phyloP scores from a whole-genome alignment of 2,113 vertebrate genomes.

The Turdus rufiventris region DNA sequence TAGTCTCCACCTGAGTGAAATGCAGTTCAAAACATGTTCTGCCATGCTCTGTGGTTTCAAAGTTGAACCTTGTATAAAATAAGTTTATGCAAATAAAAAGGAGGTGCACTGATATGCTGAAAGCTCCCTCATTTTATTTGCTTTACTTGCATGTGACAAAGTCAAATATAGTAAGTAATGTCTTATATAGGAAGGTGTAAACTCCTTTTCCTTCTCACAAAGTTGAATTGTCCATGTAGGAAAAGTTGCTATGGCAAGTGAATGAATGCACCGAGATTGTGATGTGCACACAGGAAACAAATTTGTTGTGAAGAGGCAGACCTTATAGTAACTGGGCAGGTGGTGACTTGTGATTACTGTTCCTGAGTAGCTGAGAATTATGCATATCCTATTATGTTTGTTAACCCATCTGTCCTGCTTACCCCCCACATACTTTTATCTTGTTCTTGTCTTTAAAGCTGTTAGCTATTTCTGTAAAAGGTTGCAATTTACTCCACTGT shows the following conservation, averaged over 20 bases:
- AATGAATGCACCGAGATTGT: not conserved
- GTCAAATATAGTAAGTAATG: not conserved
- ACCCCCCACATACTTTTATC: not conserved
- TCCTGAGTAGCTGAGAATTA: slow-evolving; percentile 51
- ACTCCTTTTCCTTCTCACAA: not conserved
- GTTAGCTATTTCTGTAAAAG: not conserved
- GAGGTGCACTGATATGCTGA: not conserved
- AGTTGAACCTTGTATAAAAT: not conserved
- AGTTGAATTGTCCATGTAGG: not conserved
- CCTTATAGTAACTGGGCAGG: slow-evolving; percentile 35
- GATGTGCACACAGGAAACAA: not conserved
- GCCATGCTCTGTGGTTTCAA: not conserved
- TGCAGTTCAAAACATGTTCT: not conserved
- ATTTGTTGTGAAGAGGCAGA: slow-evolving; percentile 46
- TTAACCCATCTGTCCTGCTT: slow-evolving; percentile 52
- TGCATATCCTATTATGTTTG: slow-evolving; percentile 51
- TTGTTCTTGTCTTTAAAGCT: not conserved
- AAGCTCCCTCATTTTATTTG: not conserved
- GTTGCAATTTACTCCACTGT: not conserved
- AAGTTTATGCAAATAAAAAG: not conserved
- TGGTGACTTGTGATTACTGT: slow-evolving; percentile 34
- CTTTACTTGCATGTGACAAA: not conserved
- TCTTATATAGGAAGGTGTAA: not conserved
- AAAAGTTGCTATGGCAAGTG: not conserved
- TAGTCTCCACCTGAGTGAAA: not conserved